Percentiles rank a stretch among this genome's conserved stretches.
These are phyloP conservation scores for Parotocinclus haroldoi DNA, from an alignment of 2,797 vertebrate species.

Conservation along the genomic window DNA sequence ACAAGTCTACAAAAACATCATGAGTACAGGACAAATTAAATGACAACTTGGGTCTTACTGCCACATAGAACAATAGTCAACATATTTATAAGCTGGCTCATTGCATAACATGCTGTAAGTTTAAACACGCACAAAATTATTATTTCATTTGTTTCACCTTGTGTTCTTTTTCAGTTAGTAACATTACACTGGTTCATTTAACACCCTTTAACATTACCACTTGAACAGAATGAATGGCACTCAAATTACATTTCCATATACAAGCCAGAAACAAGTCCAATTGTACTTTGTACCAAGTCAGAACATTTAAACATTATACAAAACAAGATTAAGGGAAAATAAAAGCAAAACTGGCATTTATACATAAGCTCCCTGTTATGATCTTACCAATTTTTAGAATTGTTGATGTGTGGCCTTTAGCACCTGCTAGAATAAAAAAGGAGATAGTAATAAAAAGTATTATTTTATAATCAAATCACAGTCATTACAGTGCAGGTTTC, in stretches of 20 bases:
- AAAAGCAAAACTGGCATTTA: neutral
- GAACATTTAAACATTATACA: too few relatives aligned
- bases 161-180: too few relatives aligned
- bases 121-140: too few relatives aligned
- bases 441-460: neutral
- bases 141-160: too few relatives aligned
- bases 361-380: neutral
- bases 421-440: constrained; percentile 45
- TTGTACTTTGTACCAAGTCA: too few relatives aligned
- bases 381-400: constrained; percentile 72
- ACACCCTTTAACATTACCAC: too few relatives aligned
- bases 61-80: neutral
- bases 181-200: too few relatives aligned
- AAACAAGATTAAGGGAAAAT: neutral
- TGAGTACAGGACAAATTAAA: too few relatives aligned
- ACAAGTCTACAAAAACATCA: too few relatives aligned
- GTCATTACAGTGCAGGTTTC: neutral
- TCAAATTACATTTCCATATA: too few relatives aligned
- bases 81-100: neutral
- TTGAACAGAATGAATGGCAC: too few relatives aligned
- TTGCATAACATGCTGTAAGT: neutral
- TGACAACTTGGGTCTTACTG: neutral
- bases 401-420: constrained; percentile 62
- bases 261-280: too few relatives aligned
- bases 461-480: neutral